Evolutionary conservation across 2,797 vertebrate genomes (phyloP), one percentile per base, ranked within the genome.

Genomic region (Myiotriccus ornatus): DNA sequence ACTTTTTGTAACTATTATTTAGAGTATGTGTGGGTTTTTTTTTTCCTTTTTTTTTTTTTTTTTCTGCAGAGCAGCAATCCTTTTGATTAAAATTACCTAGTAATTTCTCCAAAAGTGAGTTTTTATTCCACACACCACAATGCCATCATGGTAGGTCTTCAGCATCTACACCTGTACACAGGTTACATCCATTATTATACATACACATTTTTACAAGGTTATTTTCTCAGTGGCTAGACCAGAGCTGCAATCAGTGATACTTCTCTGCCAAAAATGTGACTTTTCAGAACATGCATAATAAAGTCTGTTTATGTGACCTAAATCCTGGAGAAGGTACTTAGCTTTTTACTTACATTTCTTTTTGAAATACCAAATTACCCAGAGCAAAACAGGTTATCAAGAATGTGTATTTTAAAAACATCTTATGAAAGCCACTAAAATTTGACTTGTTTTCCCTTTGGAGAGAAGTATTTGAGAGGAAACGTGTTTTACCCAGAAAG

Each of bases 21-120:
- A 76, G 30, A 76, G 15, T 34, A 44, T 24, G 14, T 27, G 14
- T 37, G n/a, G n/a, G 7, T 19, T 8, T 67, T 52, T 53, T 34
- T 7, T 13, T 14, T 4, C 6, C 2, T 46, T 28, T 49, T 30
- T 46, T 28, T 16, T 1, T 8, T 10, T 0, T 25, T 7, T 5
- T 23, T 17, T 10, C 30, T 37, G 8, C 44, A 71, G 70, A 95
- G 23, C 12, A 87, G 59, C n/a, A 73, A 41, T 53, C 81, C 4
- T 73, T 93, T 64, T 71, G 60, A 85, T 50, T 57, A 74, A 80
- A 87, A 89, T 60, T 62, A 49, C 30, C 23, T 57, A 44, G 22
- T 34, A 78, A 85, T 69, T 83, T 73, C 53, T 89, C 28, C 23
- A 43, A 43, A 81, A 82, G 65, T 6, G 3, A 4, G 1, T 23